Evolutionary conservation across 1,140 invertebrate species (phyloP).

Genomic region (Conus ventricosus): DNA sequence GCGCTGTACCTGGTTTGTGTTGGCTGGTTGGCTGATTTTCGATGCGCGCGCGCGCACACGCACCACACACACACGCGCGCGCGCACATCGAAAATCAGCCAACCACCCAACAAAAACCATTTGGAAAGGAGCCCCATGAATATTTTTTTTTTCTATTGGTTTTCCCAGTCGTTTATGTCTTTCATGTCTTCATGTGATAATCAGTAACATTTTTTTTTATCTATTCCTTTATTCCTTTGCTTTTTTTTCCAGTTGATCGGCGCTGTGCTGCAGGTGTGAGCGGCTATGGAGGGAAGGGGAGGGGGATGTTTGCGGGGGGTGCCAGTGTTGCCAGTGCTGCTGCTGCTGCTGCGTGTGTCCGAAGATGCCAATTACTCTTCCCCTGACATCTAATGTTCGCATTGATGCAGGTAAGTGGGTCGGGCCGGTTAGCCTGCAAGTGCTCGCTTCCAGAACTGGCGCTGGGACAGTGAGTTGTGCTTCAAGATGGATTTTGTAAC

Average conservation of each 20-base stretch:
- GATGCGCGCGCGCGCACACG: neutral
- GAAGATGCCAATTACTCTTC: slow-evolving; percentile 40
- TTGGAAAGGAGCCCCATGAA: too few relatives aligned
- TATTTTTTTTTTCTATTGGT: too few relatives aligned
- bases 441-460: too few relatives aligned
- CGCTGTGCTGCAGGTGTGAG: neutral
- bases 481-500: too few relatives aligned
- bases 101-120: too few relatives aligned
- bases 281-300: slow-evolving; percentile 31
- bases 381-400: slow-evolving; percentile 31
- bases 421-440: too few relatives aligned
- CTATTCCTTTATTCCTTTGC: too few relatives aligned
- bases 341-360: neutral
- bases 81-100: neutral
- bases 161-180: too few relatives aligned
- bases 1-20: neutral
- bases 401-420: slow-evolving; percentile 30
- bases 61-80: too few relatives aligned
- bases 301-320: slow-evolving; percentile 30
- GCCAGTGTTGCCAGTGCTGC: neutral
- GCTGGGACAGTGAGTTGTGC: too few relatives aligned
- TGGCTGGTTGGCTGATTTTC: neutral
- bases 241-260: neutral
- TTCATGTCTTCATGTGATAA: too few relatives aligned
- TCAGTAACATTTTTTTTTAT: too few relatives aligned